These are phyloP conservation scores for Drosophila bipectinata DNA, from an alignment of 1,140 invertebrate species.

Conservation along the genomic window DNA sequence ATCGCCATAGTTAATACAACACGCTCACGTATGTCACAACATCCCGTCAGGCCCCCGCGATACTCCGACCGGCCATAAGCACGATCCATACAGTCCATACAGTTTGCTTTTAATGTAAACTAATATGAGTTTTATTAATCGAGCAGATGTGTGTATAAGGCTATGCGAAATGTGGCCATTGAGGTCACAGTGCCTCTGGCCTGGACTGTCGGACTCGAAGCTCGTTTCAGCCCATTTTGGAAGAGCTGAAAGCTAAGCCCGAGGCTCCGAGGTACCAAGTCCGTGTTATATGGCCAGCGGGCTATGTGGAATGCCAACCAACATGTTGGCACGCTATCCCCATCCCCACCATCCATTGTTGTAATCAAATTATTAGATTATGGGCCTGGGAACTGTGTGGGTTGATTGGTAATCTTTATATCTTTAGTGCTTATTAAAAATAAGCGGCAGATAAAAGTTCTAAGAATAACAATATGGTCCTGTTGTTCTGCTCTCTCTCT, in stretches of 20 bases:
- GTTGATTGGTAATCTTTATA: constrained; percentile 38
- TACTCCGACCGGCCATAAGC: too few relatives aligned
- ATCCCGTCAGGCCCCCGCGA: constrained; percentile 12
- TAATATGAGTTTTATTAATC: constrained; percentile 45
- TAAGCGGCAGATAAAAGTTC: constrained; percentile 24
- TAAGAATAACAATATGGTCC: constrained; percentile 9
- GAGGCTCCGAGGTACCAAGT: background rate
- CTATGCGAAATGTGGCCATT: constrained; percentile 40
- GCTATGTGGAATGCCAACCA: background rate
- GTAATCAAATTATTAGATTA: constrained; percentile 29
- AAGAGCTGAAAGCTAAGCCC: constrained; percentile 1
- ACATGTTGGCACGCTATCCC: constrained; percentile 11
- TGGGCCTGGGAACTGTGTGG: background rate
- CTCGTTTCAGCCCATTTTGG: background rate
- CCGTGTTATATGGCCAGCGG: too few relatives aligned
- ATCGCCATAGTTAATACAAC: constrained; percentile 35
- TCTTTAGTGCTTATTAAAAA: constrained; percentile 30
- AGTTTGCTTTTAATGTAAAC: constrained; percentile 35
- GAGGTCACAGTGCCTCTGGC: constrained; percentile 24
- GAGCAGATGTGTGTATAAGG: constrained; percentile 17
- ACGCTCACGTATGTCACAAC: constrained; percentile 43
- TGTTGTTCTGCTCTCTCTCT: background rate
- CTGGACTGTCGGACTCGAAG: background rate
- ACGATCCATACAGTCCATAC: too few relatives aligned
- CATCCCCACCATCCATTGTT: constrained; percentile 3